Percentiles rank a stretch among this genome's conserved stretches.
Evolutionary conservation across 2,797 vertebrate genomes (phyloP).

Genomic region (Australoheros facetus): DNA sequence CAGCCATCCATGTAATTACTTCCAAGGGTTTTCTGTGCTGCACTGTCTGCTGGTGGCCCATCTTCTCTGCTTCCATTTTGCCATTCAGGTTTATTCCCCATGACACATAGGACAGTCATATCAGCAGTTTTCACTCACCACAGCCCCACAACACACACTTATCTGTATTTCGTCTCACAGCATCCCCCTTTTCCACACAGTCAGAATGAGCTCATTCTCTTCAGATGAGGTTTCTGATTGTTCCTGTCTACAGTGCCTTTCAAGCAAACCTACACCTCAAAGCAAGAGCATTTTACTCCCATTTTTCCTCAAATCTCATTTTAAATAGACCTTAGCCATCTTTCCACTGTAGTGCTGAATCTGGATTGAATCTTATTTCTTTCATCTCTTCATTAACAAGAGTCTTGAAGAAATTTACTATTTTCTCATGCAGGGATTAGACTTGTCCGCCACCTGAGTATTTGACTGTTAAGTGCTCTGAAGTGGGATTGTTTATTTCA

Average conservation of each 20-base stretch:
- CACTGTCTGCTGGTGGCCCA: conserved; percentile 46
- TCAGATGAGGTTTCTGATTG: conserved; percentile 11
- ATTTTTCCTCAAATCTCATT: background rate
- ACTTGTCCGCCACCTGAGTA: conserved; percentile 34
- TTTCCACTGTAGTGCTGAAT: conserved; percentile 4
- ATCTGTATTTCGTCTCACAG: conserved; percentile 30
- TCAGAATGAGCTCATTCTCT: conserved; percentile 9
- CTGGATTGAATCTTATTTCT: conserved; percentile 6
- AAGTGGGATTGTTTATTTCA: conserved; percentile 38
- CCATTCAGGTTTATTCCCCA: conserved; percentile 54
- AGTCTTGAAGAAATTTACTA: conserved; percentile 20
- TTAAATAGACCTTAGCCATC: conserved; percentile 4
- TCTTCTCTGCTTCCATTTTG: conserved; percentile 30
- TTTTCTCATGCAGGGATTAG: conserved; percentile 34
- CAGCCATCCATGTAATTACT: conserved; percentile 78
- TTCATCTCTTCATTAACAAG: conserved; percentile 37
- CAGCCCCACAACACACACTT: conserved; percentile 9
- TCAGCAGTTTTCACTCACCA: conserved; percentile 60
- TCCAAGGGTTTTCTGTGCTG: conserved; percentile 50
- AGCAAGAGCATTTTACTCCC: background rate
- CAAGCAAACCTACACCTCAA: background rate
- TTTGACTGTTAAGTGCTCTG: conserved; percentile 34
- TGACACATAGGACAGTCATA: conserved; percentile 29
- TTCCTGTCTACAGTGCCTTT: background rate
- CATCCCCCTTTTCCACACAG: conserved; percentile 15